Evolutionary conservation across 92 coral and sea anemone species (phyloP).

Genomic region (Ricordea florida): DNA sequence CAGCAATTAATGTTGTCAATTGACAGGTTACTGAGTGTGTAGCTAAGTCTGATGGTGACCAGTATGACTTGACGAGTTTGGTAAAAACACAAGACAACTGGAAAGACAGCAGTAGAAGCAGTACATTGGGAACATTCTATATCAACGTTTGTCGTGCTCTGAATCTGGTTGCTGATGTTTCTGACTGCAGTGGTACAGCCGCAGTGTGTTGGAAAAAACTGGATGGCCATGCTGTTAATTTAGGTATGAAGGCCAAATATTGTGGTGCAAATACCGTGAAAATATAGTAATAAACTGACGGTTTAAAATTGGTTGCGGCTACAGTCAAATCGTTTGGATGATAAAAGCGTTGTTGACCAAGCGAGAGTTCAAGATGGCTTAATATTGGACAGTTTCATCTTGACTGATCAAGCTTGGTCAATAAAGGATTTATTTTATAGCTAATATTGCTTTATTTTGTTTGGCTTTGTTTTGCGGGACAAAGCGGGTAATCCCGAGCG

Average conservation of each 20-base stretch:
- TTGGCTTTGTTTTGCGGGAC: too few relatives aligned
- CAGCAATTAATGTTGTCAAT: neutral
- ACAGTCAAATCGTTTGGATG: too few relatives aligned
- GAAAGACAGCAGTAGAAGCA: conserved; percentile 24
- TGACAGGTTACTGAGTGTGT: conserved; percentile 71
- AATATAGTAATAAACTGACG: too few relatives aligned
- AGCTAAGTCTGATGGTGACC: conserved; percentile 65
- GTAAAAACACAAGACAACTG: conserved; percentile 80
- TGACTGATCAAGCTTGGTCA: too few relatives aligned
- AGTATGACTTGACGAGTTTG: conserved; percentile 80
- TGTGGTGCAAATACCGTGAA: neutral
- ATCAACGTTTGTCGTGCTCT: conserved; percentile 90
- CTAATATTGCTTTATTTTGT: too few relatives aligned
- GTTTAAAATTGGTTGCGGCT: too few relatives aligned
- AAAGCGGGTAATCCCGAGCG: too few relatives aligned
- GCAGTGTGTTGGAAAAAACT: conserved; percentile 64
- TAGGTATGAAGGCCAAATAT: conserved; percentile 81
- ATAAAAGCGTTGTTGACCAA: too few relatives aligned
- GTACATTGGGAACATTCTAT: conserved; percentile 70
- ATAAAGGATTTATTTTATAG: too few relatives aligned
- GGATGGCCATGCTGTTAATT: conserved; percentile 21
- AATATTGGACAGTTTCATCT: too few relatives aligned
- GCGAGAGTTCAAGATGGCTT: too few relatives aligned
- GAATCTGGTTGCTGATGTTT: conserved; percentile 50
- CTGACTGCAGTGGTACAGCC: conserved; percentile 71